These are phyloP conservation scores for Ophioninae sp. DNA, from an alignment of 2,888 invertebrate genomes.

Conservation along the genomic window DNA sequence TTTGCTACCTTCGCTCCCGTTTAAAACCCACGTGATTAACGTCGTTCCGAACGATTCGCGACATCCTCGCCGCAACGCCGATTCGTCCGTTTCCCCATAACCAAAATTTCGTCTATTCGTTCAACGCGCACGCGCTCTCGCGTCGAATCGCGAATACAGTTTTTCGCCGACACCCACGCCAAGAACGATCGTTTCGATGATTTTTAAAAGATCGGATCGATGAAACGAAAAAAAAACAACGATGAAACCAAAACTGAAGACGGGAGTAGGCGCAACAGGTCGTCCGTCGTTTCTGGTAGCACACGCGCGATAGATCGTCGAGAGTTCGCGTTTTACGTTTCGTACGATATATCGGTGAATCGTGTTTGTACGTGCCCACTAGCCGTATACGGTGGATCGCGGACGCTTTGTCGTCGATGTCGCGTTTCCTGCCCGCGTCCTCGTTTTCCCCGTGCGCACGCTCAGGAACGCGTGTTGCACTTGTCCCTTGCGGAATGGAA, in stretches of 20 bases:
- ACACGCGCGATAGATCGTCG: conserved; percentile 16
- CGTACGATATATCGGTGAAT: neutral
- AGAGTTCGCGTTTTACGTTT: neutral
- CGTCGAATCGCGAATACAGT: neutral
- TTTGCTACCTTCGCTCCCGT: neutral
- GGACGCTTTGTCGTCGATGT: conserved; percentile 25
- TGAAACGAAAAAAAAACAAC: neutral
- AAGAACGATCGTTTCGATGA: neutral
- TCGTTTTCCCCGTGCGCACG: neutral
- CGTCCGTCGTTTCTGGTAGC: conserved; percentile 11
- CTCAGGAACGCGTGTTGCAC: neutral
- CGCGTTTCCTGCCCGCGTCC: neutral
- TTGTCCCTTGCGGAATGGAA: neutral
- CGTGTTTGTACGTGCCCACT: neutral
- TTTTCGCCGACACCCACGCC: neutral
- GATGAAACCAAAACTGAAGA: too few relatives aligned
- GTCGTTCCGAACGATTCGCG: neutral
- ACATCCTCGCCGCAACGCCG: neutral
- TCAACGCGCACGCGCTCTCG: too few relatives aligned
- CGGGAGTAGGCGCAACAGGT: neutral
- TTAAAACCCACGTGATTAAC: neutral
- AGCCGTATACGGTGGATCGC: neutral
- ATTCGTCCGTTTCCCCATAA: too few relatives aligned
- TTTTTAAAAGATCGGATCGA: neutral
- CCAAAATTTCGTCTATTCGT: too few relatives aligned